These are phyloP conservation scores for Pterois miles DNA, from an alignment of 2,797 vertebrate species.

Conservation along the genomic window DNA sequence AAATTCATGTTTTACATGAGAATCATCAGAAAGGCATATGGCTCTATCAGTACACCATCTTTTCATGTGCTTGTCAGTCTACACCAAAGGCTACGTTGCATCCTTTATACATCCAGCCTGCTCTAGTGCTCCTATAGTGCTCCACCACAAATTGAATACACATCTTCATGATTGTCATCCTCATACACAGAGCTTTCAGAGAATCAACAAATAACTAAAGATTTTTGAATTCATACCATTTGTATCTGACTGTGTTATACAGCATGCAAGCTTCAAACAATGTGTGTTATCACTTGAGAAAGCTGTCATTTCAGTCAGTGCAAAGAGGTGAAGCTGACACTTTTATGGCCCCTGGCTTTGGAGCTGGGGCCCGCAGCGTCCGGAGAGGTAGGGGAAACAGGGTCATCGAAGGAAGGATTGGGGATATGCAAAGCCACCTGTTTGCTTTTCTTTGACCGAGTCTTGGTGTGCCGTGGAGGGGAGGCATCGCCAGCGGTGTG, in stretches of 20 bases:
- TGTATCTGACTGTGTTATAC: conserved; percentile 47
- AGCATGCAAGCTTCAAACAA: conserved; percentile 55
- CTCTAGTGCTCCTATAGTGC: background rate
- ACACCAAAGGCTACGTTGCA: background rate
- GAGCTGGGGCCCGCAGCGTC: conserved; percentile 24
- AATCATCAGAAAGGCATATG: conserved; percentile 15
- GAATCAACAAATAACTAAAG: conserved; percentile 17
- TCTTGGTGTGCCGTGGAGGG: conserved; percentile 37
- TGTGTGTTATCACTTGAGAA: conserved; percentile 15
- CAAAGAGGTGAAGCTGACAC: conserved; percentile 44
- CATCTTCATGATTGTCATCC: conserved; percentile 29
- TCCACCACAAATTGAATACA: too few species aligned
- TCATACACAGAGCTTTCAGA: background rate
- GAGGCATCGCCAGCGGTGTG: conserved; percentile 21
- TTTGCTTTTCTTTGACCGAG: conserved; percentile 59
- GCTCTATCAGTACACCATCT: background rate
- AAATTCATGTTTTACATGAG: conserved; percentile 38
- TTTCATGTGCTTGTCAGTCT: conserved; percentile 25
- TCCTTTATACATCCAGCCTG: background rate
- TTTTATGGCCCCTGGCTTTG: conserved; percentile 25
- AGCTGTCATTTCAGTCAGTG: conserved; percentile 38
- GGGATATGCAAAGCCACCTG: conserved; percentile 41
- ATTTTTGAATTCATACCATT: background rate
- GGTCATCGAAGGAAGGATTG: conserved; percentile 42
- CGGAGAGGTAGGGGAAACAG: conserved; percentile 41